Conservation (phyloP, 2,888 invertebrate species). For the Cryptocephalus primarius region DNA sequence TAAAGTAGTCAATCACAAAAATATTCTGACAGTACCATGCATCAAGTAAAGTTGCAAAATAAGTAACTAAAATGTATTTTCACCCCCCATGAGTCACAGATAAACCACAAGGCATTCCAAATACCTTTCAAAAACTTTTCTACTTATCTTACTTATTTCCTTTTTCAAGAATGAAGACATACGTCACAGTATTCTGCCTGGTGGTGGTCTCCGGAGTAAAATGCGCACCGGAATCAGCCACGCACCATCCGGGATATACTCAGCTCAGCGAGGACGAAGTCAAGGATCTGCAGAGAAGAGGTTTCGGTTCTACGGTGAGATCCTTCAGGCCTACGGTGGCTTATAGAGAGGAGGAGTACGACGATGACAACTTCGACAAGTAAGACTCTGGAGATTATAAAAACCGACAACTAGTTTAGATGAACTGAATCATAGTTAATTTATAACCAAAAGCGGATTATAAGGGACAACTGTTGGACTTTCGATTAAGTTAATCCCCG, state of each 20-base stretch:
- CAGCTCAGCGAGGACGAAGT: conserved; percentile 13
- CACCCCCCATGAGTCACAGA: too few species aligned
- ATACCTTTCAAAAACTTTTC: background rate
- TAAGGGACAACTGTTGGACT: too few species aligned
- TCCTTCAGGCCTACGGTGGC: conserved; percentile 16
- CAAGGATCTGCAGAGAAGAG: conserved; percentile 15
- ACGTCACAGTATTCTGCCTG: conserved; percentile 8
- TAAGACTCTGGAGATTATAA: conserved; percentile 1
- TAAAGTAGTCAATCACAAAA: too few species aligned
- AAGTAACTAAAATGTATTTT: too few species aligned
- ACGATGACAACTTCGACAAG: conserved; percentile 15
- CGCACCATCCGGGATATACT: conserved; percentile 15
- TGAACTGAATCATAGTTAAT: too few species aligned
- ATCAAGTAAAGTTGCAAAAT: too few species aligned
- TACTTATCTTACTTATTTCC: background rate
- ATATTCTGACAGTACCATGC: too few species aligned
- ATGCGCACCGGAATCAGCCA: conserved; percentile 14
- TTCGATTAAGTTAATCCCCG: too few species aligned
- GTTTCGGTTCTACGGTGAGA: conserved; percentile 15
- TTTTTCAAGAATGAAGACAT: conserved; percentile 16
- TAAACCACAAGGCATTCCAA: too few species aligned
- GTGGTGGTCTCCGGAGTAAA: conserved; percentile 6
- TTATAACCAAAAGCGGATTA: too few species aligned
- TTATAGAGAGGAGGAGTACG: conserved; percentile 16
- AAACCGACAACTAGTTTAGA: too few species aligned